Base-by-base conservation (phyloP, 2,113 vertebrate genomes). In the Leptobrachium ailaonicum region DNA sequence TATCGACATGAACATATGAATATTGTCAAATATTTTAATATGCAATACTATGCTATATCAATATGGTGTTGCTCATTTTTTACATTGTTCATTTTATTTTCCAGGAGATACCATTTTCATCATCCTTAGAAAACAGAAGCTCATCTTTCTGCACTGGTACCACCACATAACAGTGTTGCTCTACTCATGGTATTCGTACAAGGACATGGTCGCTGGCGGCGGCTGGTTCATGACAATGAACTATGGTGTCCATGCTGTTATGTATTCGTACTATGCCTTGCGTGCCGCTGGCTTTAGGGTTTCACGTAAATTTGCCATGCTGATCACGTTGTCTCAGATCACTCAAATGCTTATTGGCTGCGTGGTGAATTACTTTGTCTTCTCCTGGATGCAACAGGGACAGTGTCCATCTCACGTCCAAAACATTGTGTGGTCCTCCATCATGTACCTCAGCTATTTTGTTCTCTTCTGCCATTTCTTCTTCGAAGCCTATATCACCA, bases 191-290 rank as follows among this genome's bases (percentile, higher is more conserved):
- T 99, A 99, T 89, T 99, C 98, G 62, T 99, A 99, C 91, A 99
- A 99, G 90, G 98, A 99, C 95, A 99, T 99, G 98, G 95, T 99
- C 70, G 98, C 98, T 0, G 98, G 98, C 0, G 98, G 98, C 0
- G 98, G 98, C 14, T 99, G 98, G 98, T 99, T 99, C 87, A 99
- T 99, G 98, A 99, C 98, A 44, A 99, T 99, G 97, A 99, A 99
- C 94, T 99, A 98, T 32, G 89, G 96, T 82, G 97, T 99, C 6
- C 98, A 99, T 20, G 96, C 98, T 0, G 95, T 98, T 83, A 99
- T 99, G 98, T 99, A 99, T 95, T 98, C 97, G 2, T 99, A 99
- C 89, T 99, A 98, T 4, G 98, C 97, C 78, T 84, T 98, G 90
- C 90, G 95, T 79, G 98, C 98, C 0, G 97, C 97, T 0, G 96